Conservation (phyloP, 2,797 vertebrate genomes). For the Chiroxiphia lanceolata region DNA sequence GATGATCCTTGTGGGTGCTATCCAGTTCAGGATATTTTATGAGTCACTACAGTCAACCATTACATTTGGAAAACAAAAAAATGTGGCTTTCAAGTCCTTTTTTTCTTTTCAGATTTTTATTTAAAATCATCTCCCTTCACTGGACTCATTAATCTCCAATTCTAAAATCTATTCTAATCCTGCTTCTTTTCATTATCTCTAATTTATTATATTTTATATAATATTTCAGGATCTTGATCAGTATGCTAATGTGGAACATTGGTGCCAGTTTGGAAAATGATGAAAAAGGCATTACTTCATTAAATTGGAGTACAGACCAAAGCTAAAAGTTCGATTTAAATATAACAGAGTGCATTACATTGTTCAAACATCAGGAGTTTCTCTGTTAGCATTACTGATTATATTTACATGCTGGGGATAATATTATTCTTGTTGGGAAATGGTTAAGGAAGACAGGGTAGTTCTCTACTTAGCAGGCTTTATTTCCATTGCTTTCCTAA, state of each 20-base stretch:
- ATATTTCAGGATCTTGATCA: background rate
- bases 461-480: background rate
- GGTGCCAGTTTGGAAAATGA: background rate
- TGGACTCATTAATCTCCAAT: background rate
- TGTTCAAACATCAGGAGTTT: background rate
- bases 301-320: background rate
- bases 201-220: background rate
- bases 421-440: background rate
- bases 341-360: background rate
- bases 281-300: background rate
- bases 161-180: background rate
- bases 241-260: background rate
- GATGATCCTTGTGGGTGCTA: background rate
- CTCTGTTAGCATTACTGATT: background rate
- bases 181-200: background rate
- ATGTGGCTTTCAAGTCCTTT: fast-evolving
- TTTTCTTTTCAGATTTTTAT: background rate
- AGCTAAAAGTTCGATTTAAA: background rate
- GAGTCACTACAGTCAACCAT: background rate
- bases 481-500: background rate
- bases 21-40: background rate
- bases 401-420: background rate
- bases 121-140: background rate
- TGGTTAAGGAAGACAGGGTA: background rate
- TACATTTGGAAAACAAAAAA: background rate